These are phyloP conservation scores for Conops quadrifasciatus DNA, from an alignment of 2,888 invertebrate species.

Conservation along the genomic window DNA sequence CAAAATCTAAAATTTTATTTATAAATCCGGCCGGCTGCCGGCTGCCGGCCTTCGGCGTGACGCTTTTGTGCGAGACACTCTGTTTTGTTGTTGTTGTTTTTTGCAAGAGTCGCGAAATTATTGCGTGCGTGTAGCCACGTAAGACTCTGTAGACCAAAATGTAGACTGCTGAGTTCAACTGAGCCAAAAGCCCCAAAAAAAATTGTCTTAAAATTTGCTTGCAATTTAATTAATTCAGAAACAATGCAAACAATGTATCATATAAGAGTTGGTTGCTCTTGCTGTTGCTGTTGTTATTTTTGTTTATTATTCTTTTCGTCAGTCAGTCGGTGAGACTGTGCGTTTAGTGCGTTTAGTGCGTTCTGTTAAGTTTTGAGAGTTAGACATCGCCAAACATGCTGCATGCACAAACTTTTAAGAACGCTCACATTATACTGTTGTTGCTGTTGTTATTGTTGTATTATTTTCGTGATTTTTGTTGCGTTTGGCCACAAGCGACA, in stretches of 20 bases:
- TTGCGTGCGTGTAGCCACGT: background rate
- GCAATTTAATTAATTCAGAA: constrained; percentile 10
- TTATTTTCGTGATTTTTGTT: background rate
- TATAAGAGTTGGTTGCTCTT: background rate
- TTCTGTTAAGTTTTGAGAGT: background rate
- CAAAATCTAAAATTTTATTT: background rate
- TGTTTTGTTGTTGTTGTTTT: background rate
- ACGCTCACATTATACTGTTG: constrained; percentile 23
- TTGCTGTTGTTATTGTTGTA: constrained; percentile 10
- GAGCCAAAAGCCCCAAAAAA: background rate
- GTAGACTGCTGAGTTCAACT: background rate
- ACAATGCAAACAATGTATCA: background rate
- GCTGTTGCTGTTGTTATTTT: background rate
- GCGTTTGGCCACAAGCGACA: too few relatives aligned
- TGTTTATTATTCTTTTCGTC: background rate
- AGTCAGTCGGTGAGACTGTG: background rate
- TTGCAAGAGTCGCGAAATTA: background rate
- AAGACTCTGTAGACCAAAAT: background rate
- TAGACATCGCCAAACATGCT: background rate
- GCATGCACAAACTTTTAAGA: constrained; percentile 1
- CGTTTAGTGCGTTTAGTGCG: background rate
- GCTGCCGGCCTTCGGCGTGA: too few relatives aligned
- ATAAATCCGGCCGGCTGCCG: too few relatives aligned
- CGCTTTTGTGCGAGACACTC: background rate
- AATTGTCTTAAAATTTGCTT: background rate